A percentile compares a stretch with the other conserved stretches of the same genome.
Conservation (phyloP, 2,888 invertebrate species). For the Microctonus aethiopoides region DNA sequence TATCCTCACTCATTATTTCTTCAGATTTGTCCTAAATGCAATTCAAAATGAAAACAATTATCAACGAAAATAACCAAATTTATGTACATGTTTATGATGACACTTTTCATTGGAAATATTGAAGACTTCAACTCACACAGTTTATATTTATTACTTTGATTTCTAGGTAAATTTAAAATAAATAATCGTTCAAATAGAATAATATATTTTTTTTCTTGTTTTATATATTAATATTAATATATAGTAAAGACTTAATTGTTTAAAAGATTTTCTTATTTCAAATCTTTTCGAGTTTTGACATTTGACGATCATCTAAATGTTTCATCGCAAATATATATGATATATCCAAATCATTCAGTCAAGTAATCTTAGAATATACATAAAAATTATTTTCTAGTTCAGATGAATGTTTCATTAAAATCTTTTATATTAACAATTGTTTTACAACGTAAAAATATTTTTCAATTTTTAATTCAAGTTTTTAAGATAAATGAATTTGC, state of each 20-base stretch:
- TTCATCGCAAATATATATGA: conserved; percentile 36
- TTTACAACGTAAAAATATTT: conserved; percentile 45
- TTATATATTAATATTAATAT: conserved; percentile 59
- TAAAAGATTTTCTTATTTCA: conserved; percentile 48
- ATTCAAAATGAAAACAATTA: conserved; percentile 34
- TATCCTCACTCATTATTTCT: conserved; percentile 22
- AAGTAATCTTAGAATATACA: conserved; percentile 51
- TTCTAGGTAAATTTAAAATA: conserved; percentile 10
- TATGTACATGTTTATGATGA: conserved; percentile 20
- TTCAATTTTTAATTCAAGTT: conserved; percentile 6
- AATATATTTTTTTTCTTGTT: conserved; percentile 32
- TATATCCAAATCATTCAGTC: conserved; percentile 52
- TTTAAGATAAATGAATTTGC: not conserved
- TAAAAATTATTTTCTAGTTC: conserved; percentile 48
- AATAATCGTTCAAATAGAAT: conserved; percentile 29
- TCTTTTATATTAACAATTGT: conserved; percentile 32
- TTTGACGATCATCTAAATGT: conserved; percentile 40
- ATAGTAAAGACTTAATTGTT: conserved; percentile 59
- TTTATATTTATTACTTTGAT: not conserved
- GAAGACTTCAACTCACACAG: conserved; percentile 38
- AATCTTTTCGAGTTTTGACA: conserved; percentile 33
- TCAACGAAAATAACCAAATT: conserved; percentile 26
- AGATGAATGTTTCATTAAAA: conserved; percentile 39
- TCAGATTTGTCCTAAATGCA: conserved; percentile 3
- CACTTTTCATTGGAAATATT: conserved; percentile 50